These are phyloP conservation scores for Prolemur simus DNA, from an alignment of 2,113 vertebrate species.

Conservation along the genomic window DNA sequence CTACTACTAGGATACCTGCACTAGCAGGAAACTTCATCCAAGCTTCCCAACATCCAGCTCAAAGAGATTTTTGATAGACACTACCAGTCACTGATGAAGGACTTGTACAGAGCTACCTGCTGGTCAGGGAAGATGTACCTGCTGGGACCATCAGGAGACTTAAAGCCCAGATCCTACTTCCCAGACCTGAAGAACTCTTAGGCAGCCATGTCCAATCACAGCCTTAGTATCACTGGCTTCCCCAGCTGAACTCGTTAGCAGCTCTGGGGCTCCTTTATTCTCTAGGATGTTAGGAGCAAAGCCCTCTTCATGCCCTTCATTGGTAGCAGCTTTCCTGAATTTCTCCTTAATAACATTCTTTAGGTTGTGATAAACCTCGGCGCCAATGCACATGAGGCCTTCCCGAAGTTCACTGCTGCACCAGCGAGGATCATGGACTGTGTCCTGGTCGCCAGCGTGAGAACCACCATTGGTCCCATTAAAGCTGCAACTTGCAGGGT, in stretches of 20 bases:
- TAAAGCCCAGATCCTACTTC: slow-evolving; percentile 93
- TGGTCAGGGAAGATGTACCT: slow-evolving; percentile 89
- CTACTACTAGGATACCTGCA: slow-evolving; percentile 88
- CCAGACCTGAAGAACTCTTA: slow-evolving; percentile 91
- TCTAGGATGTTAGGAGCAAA: slow-evolving; percentile 93
- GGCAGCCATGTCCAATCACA: slow-evolving; percentile 91
- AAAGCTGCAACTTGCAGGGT: slow-evolving; percentile 92
- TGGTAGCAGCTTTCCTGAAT: slow-evolving; percentile 91
- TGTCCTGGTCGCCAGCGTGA: slow-evolving; percentile 89
- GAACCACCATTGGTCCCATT: slow-evolving; percentile 91
- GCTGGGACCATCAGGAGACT: slow-evolving; percentile 90
- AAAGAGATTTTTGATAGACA: slow-evolving; percentile 84
- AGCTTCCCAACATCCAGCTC: slow-evolving; percentile 91
- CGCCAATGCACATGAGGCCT: slow-evolving; percentile 88
- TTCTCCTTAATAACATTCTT: slow-evolving; percentile 94
- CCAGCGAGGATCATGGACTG: slow-evolving; percentile 92
- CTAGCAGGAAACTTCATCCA: slow-evolving; percentile 90
- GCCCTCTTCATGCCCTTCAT: slow-evolving; percentile 91
- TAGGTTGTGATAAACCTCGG: slow-evolving; percentile 92
- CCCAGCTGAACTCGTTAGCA: slow-evolving; percentile 87
- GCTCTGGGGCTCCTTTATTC: slow-evolving; percentile 91
- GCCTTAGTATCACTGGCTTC: slow-evolving; percentile 92
- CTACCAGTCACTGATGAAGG: slow-evolving; percentile 89
- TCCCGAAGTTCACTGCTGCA: slow-evolving; percentile 89
- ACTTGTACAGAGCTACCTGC: slow-evolving; percentile 88